Evolutionary conservation across 2,113 vertebrate species (phyloP).

Genomic region (Rhombomys opimus): DNA sequence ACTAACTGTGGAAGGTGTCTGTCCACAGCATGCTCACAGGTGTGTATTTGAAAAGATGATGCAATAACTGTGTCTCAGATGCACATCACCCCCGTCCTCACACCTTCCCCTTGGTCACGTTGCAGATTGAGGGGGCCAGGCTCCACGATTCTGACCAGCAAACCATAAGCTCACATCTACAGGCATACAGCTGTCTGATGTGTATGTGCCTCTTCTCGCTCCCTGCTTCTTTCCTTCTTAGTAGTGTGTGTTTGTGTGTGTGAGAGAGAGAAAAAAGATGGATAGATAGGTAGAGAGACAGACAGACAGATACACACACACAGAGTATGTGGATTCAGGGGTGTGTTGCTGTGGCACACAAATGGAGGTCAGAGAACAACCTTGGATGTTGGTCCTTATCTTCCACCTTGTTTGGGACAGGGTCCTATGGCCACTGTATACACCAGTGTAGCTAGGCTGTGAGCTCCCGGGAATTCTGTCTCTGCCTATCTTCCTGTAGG

Average conservation of each 20-base stretch:
- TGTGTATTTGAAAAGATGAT: neutral
- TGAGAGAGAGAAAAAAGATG: neutral
- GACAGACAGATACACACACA: neutral
- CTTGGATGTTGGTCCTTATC: neutral
- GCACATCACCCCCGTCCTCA: neutral
- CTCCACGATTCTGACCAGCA: neutral
- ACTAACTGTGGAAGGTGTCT: neutral
- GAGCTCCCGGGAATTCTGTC: neutral
- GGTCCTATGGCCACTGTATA: neutral
- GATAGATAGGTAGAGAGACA: neutral
- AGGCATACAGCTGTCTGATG: neutral
- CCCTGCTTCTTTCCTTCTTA: neutral
- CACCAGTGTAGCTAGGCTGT: neutral
- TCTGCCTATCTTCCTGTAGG: neutral
- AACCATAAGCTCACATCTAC: neutral
- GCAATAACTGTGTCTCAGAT: neutral
- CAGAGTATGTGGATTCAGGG: neutral
- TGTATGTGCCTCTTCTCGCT: neutral
- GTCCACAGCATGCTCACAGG: neutral
- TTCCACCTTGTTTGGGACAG: neutral
- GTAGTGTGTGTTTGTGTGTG: neutral
- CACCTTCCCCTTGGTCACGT: neutral
- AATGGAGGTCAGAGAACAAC: neutral
- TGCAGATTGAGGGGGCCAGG: neutral
- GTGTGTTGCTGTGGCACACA: neutral